Conservation (phyloP, 2,797 vertebrate genomes). For the Smutsia temminckii region DNA sequence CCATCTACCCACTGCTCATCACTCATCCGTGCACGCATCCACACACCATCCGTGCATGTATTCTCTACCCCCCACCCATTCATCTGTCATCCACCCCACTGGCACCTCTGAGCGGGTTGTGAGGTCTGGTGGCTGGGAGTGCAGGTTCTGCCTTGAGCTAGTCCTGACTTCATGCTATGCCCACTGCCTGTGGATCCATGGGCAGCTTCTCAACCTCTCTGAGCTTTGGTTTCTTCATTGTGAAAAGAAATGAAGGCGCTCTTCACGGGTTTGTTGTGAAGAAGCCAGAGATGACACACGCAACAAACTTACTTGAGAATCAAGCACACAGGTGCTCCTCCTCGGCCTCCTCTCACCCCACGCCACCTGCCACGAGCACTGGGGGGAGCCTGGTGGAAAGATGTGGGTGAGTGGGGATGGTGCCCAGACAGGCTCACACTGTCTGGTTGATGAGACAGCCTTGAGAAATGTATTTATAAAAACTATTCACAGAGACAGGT, state of each 20-base stretch:
- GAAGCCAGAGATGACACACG: too few species aligned
- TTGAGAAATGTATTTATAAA: background rate
- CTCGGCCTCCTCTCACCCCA: background rate
- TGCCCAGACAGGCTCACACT: background rate
- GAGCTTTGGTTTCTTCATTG: background rate
- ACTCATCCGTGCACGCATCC: too few species aligned
- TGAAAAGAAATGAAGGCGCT: background rate
- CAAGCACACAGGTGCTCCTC: fast-evolving
- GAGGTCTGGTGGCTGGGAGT: too few species aligned
- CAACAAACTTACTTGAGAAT: background rate
- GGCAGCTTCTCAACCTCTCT: background rate
- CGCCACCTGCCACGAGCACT: background rate
- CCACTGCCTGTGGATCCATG: background rate
- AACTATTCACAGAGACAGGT: background rate
- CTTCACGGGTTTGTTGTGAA: background rate
- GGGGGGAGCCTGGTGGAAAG: background rate
- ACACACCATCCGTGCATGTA: background rate
- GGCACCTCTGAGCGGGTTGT: too few species aligned
- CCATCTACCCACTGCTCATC: background rate
- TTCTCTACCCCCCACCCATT: background rate
- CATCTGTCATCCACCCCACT: background rate
- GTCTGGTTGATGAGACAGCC: background rate
- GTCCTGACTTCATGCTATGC: background rate
- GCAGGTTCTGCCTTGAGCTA: background rate
- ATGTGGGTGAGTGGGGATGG: fast-evolving